A percentile compares a stretch with the other conserved stretches of the same genome.
Conservation (phyloP, 1,140 invertebrate species). For the Lamellibrachia luymesi region DNA sequence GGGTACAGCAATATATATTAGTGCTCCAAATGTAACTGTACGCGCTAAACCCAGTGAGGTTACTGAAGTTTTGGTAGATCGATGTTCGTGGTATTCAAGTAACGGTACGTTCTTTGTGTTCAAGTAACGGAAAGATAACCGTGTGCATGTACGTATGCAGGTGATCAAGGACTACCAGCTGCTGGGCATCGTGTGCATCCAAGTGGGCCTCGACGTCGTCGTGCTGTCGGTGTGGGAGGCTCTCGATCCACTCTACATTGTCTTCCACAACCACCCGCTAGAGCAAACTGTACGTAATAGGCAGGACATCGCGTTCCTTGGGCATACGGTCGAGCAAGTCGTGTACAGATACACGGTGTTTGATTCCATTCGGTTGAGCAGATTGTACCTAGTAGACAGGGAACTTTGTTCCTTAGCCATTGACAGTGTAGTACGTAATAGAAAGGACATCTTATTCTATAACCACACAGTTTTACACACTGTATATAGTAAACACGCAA, state of each 20-base stretch:
- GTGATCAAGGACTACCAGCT: slow-evolving; percentile 97
- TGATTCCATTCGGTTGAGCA: no score
- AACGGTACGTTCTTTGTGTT: background rate
- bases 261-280: slow-evolving; percentile 11
- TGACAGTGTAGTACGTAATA: no score
- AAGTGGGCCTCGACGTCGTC: slow-evolving; percentile 83
- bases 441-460: no score
- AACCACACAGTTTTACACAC: no score
- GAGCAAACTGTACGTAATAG: slow-evolving; percentile 12
- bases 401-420: no score
- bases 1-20: no score
- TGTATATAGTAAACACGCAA: no score
- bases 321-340: no score
- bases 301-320: background rate
- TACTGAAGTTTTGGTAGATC: background rate
- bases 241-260: slow-evolving; percentile 69
- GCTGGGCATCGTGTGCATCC: slow-evolving; percentile 90
- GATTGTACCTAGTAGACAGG: no score
- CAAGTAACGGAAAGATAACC: background rate
- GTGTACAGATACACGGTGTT: no score
- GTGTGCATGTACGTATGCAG: slow-evolving; percentile 57
- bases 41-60: background rate
- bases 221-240: slow-evolving; percentile 97
- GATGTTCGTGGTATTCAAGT: no score
- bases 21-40: background rate